Evolutionary conservation across 2,888 invertebrate species (phyloP).

Genomic region (Oligia latruncula): DNA sequence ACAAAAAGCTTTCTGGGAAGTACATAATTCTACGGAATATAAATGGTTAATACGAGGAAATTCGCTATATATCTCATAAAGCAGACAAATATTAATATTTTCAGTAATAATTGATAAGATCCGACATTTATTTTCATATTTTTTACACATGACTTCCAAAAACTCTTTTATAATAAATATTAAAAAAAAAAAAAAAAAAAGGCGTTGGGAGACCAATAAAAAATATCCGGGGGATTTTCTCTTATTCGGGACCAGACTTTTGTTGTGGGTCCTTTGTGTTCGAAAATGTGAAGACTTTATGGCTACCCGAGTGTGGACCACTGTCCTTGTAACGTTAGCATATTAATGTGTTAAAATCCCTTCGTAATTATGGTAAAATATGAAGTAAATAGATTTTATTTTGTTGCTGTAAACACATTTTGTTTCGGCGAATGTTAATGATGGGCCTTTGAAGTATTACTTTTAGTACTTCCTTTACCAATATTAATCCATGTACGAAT

Average conservation of each 20-base stretch:
- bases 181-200: slow-evolving; percentile 56
- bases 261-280: slow-evolving; percentile 70
- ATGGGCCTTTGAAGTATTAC: not conserved
- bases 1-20: not conserved
- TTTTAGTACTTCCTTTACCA: not conserved
- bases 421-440: slow-evolving; percentile 3
- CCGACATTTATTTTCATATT: not conserved
- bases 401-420: slow-evolving; percentile 12
- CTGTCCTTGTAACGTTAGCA: slow-evolving; percentile 40
- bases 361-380: slow-evolving; percentile 28
- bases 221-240: slow-evolving; percentile 66
- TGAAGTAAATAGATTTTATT: slow-evolving; percentile 23
- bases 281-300: slow-evolving; percentile 66
- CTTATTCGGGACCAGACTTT: slow-evolving; percentile 69
- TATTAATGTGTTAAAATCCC: slow-evolving; percentile 51
- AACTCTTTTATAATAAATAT: slow-evolving; percentile 18
- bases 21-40: not conserved
- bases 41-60: not conserved
- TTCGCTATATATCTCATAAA: not conserved
- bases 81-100: not conserved
- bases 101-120: not conserved
- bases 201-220: slow-evolving; percentile 36
- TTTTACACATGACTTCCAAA: not conserved
- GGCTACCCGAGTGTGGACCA: slow-evolving; percentile 56
- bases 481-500: not conserved